Conservation (phyloP, 2,888 invertebrate genomes). For the Autographa pulchrina region DNA sequence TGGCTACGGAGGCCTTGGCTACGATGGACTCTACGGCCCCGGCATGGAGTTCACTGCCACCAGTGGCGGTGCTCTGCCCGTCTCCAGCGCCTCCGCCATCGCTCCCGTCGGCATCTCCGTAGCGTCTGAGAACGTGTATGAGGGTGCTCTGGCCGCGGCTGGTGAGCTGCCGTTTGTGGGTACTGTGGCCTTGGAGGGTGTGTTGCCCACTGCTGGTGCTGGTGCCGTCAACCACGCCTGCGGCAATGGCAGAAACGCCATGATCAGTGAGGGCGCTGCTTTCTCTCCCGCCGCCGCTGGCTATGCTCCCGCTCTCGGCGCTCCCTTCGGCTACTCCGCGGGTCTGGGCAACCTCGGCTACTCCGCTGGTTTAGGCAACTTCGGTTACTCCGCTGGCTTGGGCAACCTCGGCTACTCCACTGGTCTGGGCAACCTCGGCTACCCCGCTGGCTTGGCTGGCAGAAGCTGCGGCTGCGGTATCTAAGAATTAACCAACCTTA, state of each 20-base stretch:
- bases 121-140: constrained; percentile 68
- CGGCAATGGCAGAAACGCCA: constrained; percentile 63
- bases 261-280: constrained; percentile 45
- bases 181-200: constrained; percentile 68
- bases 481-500: too few relatives aligned
- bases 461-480: neutral
- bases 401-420: neutral
- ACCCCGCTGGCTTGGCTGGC: neutral
- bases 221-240: constrained; percentile 70
- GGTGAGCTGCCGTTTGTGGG: constrained; percentile 74
- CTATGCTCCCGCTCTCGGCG: neutral
- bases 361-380: neutral
- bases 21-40: constrained; percentile 31
- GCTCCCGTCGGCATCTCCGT: constrained; percentile 65
- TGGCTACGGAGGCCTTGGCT: neutral
- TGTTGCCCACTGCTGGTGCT: constrained; percentile 67
- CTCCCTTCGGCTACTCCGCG: neutral
- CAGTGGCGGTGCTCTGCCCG: constrained; percentile 61
- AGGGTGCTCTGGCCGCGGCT: constrained; percentile 66
- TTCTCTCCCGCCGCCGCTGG: constrained; percentile 9
- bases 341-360: neutral
- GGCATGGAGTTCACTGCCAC: constrained; percentile 62
- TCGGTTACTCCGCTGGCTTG: neutral
- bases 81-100: constrained; percentile 63
- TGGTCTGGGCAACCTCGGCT: too few relatives aligned